A percentile compares a stretch with the other conserved stretches of the same genome.
Evolutionary conservation across 2,888 invertebrate species (phyloP).

Genomic region (Rutpela maculata): DNA sequence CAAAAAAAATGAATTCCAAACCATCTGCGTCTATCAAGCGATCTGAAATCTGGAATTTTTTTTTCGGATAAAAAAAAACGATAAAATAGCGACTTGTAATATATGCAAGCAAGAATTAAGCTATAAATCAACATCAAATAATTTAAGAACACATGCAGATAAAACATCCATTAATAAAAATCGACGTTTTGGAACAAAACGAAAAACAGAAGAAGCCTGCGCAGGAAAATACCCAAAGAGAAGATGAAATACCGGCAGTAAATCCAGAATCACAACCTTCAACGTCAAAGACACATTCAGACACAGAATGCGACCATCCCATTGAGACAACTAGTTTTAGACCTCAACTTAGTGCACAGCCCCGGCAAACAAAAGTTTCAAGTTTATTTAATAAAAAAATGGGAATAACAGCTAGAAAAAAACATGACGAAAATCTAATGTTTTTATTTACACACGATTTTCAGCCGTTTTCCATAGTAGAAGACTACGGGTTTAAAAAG

Average conservation of each 20-base stretch:
- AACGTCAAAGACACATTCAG: background rate
- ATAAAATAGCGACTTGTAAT: no score
- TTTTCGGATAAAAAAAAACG: no score
- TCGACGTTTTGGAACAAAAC: background rate
- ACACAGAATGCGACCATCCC: background rate
- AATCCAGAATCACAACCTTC: no score
- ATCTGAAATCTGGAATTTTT: no score
- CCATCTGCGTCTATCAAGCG: no score
- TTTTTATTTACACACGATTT: slow-evolving; percentile 51
- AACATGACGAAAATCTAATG: slow-evolving; percentile 45
- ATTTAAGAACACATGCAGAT: slow-evolving; percentile 55
- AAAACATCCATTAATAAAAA: slow-evolving; percentile 37
- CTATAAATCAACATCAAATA: background rate
- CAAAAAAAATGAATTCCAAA: no score
- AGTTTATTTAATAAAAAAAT: slow-evolving; percentile 36
- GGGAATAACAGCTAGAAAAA: slow-evolving; percentile 33
- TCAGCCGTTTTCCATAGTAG: slow-evolving; percentile 57
- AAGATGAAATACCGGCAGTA: no score
- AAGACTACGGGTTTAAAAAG: slow-evolving; percentile 52
- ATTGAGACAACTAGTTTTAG: slow-evolving; percentile 12
- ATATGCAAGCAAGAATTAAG: no score
- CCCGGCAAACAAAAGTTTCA: slow-evolving; percentile 20
- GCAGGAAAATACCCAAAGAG: background rate
- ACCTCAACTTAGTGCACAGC: no score
- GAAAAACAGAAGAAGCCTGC: background rate